Evolutionary conservation across 2,113 vertebrate species (phyloP), one percentile per base, ranked within the genome.

Genomic region (Brienomyrus longianalis): DNA sequence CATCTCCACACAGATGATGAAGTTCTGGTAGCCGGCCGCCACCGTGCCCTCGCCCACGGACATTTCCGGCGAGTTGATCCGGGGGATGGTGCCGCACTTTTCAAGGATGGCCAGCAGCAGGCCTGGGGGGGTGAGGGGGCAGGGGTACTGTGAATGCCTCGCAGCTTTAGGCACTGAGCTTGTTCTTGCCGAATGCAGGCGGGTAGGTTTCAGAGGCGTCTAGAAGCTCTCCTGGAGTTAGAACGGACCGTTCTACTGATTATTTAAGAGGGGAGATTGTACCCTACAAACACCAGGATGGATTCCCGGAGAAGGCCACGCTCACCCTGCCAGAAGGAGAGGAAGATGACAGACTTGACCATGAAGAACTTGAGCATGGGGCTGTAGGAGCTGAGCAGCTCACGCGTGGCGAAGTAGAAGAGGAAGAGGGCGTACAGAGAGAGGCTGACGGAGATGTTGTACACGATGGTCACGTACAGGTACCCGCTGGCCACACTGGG

Each of bases 1-100:
- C 98, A 99, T 99, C 96, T 99, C 98, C 74, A 99, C 95, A 0
- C 98, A 99, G 89, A 98, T 98, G 92, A 99, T 99, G 90, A 99
- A 99, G 96, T 99, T 98, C 95, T 99, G 98, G 93, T 99, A 99
- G 1, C 98, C 98, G 0, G 98, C 98, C 0, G 98, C 98, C 6
- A 99, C 98, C 0, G 98, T 99, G 66, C 98, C 98, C 92, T 99
- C 98, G 0, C 98, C 98, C 35, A 99, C 97, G 0, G 97, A 97
- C 93, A 99, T 97, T 0, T 93, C 95, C 86, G 95, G 94, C 0
- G 97, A 98, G 89, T 96, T 96, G 74, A 99, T 99, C 95, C 97
- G 97, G 87, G 98, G 98, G 92, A 99, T 99, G 92, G 98, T 97
- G 19, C 98, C 98, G 0, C 97, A 98, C 93, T 99, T 99, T 91